Percentiles rank a stretch among this genome's conserved stretches.
These are phyloP conservation scores for Sinodicranocentrus sp. DNA, from an alignment of 2,888 invertebrate genomes.

Conservation along the genomic window DNA sequence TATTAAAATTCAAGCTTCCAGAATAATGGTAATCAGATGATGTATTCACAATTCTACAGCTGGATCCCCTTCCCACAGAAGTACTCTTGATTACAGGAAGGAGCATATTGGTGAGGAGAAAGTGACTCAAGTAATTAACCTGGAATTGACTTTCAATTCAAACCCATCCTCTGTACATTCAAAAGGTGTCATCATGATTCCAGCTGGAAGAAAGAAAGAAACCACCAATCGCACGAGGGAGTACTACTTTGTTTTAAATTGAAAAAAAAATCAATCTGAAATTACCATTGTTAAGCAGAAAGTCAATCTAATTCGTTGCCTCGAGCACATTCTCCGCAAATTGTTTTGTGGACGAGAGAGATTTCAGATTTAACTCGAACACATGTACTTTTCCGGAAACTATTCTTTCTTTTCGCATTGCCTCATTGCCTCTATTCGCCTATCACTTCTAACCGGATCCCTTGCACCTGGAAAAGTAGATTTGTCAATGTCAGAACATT, in stretches of 20 bases:
- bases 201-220: too few species aligned
- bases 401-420: conserved; percentile 80
- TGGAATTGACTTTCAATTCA: conserved; percentile 85
- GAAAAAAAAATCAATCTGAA: too few species aligned
- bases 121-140: conserved; percentile 92
- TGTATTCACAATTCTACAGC: conserved; percentile 88
- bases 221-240: too few species aligned
- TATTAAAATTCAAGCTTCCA: background rate
- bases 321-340: conserved; percentile 85
- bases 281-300: conserved; percentile 89
- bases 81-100: conserved; percentile 85
- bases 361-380: conserved; percentile 48
- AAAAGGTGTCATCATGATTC: conserved; percentile 92
- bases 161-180: conserved; percentile 88
- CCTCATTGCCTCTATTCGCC: conserved; percentile 85
- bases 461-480: too few species aligned
- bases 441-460: too few species aligned
- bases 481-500: too few species aligned
- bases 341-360: conserved; percentile 84
- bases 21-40: conserved; percentile 86
- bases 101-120: conserved; percentile 88
- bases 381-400: conserved; percentile 81
- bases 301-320: conserved; percentile 84
- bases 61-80: conserved; percentile 78
- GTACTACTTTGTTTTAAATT: too few species aligned